phyloP scores from a whole-genome alignment of 92 coral and sea anemone genomes.

The Epizoanthus stellaris region DNA sequence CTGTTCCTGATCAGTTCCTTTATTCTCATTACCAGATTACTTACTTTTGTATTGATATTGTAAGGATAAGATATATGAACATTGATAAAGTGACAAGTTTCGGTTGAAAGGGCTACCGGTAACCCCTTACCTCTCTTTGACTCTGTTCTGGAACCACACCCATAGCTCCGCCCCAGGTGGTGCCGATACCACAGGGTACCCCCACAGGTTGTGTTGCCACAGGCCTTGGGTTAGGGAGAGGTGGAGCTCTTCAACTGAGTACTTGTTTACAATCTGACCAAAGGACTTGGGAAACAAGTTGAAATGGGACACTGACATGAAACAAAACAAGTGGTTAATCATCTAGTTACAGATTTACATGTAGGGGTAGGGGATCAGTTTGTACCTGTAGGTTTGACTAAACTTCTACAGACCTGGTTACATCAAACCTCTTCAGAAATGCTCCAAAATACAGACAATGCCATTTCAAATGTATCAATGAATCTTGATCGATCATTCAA shows the following conservation, averaged over 20 bases:
- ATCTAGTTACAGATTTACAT: too few relatives aligned
- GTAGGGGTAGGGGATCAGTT: too few relatives aligned
- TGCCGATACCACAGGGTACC: conserved; percentile 87
- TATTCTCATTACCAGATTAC: too few relatives aligned
- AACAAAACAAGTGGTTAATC: neutral
- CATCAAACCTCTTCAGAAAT: too few relatives aligned
- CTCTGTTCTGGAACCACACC: conserved; percentile 96
- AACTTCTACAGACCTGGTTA: too few relatives aligned
- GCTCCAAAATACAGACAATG: too few relatives aligned
- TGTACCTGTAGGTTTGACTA: too few relatives aligned
- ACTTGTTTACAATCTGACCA: conserved; percentile 91
- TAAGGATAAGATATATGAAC: neutral
- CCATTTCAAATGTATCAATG: too few relatives aligned
- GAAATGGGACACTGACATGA: conserved; percentile 84
- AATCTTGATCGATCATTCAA: too few relatives aligned
- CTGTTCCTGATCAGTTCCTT: too few relatives aligned
- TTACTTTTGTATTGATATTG: too few relatives aligned
- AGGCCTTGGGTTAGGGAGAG: conserved; percentile 95
- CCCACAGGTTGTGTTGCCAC: conserved; percentile 95
- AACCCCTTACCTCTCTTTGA: conserved; percentile 70
- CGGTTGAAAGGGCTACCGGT: neutral
- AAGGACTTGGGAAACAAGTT: conserved; percentile 94
- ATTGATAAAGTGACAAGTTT: neutral
- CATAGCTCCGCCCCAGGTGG: conserved; percentile 99
- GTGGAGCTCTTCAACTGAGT: conserved; percentile 93